Conservation (phyloP, 2,113 vertebrate genomes). For the Glaucidium brasilianum region DNA sequence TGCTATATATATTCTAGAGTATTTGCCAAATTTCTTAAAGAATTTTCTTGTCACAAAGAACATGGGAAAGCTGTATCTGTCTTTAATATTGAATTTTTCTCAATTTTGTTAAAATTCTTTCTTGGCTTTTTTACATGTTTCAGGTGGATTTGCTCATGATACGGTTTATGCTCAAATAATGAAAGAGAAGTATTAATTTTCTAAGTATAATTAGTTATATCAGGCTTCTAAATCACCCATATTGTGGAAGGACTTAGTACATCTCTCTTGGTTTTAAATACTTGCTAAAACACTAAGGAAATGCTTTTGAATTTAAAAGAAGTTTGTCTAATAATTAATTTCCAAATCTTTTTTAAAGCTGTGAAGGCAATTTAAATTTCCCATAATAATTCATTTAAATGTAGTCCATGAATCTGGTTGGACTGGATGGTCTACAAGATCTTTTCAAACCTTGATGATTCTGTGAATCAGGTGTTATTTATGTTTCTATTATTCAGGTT, state of each 20-base stretch:
- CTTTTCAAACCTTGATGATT: no score
- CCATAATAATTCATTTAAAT: neutral
- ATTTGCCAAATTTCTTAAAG: neutral
- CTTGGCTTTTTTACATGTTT: neutral
- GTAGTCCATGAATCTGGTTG: neutral
- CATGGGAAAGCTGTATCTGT: neutral
- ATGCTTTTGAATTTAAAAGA: neutral
- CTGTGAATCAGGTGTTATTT: neutral
- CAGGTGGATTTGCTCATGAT: neutral
- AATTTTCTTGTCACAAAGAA: neutral
- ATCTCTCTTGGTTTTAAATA: neutral
- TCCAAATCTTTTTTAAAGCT: neutral
- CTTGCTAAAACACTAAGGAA: neutral
- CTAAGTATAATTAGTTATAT: neutral
- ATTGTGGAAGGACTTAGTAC: neutral
- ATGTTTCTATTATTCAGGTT: neutral
- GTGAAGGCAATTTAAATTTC: neutral
- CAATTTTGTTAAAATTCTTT: neutral
- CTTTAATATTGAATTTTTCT: neutral
- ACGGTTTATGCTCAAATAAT: neutral
- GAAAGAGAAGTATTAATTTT: neutral
- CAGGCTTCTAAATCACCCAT: neutral
- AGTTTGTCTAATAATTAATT: neutral
- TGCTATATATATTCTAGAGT: neutral
- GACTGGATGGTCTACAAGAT: no score